These are phyloP conservation scores for Copidosoma aretas DNA, from an alignment of 2,888 invertebrate species.

Conservation along the genomic window DNA sequence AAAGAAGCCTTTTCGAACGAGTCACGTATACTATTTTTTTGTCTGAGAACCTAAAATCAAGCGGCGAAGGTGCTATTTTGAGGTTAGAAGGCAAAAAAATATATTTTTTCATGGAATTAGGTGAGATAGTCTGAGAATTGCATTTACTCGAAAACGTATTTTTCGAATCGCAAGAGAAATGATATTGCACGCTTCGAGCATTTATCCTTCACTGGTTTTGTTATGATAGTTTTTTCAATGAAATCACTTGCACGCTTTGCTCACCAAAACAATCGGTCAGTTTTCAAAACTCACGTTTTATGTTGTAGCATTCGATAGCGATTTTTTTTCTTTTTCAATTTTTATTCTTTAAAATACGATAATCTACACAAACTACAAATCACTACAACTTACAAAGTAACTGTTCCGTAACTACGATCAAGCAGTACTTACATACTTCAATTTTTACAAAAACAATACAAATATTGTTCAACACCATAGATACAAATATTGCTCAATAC, in stretches of 20 bases:
- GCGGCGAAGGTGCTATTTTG: no score
- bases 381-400: not conserved
- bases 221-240: not conserved
- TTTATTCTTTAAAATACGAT: no score
- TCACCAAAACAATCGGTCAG: not conserved
- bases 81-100: no score
- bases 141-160: not conserved
- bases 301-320: not conserved
- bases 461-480: not conserved
- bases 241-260: constrained; percentile 25
- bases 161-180: constrained; percentile 1
- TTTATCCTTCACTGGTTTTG: not conserved
- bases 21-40: no score
- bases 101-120: not conserved
- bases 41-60: no score
- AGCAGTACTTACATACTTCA: not conserved
- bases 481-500: not conserved
- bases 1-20: no score
- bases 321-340: not conserved
- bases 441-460: not conserved
- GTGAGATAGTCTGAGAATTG: not conserved
- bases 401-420: not conserved
- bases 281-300: not conserved
- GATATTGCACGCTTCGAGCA: constrained; percentile 21
- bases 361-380: constrained; percentile 3